These are phyloP conservation scores for Trachymyrmex septentrionalis DNA, from an alignment of 1,140 invertebrate species.

Conservation along the genomic window DNA sequence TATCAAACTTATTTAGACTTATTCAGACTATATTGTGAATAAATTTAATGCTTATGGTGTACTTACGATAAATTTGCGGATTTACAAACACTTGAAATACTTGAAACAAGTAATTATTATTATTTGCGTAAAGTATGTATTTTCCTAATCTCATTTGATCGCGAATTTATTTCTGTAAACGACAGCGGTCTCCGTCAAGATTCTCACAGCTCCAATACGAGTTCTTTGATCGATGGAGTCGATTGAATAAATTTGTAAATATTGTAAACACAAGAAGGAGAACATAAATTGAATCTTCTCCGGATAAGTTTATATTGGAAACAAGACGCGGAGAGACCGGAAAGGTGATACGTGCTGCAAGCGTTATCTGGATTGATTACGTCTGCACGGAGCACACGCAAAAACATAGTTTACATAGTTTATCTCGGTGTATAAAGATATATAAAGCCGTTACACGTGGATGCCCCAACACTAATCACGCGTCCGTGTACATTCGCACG, in stretches of 20 bases:
- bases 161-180: background rate
- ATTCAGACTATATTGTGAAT: no score
- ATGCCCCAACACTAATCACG: background rate
- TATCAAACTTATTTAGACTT: no score
- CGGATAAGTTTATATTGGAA: background rate
- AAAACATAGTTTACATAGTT: slow-evolving; percentile 51
- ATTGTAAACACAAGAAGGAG: background rate
- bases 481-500: background rate
- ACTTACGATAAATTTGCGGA: no score
- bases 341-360: slow-evolving; percentile 22
- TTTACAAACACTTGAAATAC: no score
- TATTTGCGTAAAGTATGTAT: no score
- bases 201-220: background rate
- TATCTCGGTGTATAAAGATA: background rate
- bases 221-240: background rate
- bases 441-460: slow-evolving; percentile 23
- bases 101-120: no score
- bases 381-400: slow-evolving; percentile 1
- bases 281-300: background rate
- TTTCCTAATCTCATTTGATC: background rate
- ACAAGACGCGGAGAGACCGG: background rate
- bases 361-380: slow-evolving; percentile 49
- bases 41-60: no score
- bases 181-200: background rate
- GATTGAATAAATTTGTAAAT: slow-evolving; percentile 6